Conservation (phyloP, 2,888 invertebrate species). For the Hyppa rectilinea region DNA sequence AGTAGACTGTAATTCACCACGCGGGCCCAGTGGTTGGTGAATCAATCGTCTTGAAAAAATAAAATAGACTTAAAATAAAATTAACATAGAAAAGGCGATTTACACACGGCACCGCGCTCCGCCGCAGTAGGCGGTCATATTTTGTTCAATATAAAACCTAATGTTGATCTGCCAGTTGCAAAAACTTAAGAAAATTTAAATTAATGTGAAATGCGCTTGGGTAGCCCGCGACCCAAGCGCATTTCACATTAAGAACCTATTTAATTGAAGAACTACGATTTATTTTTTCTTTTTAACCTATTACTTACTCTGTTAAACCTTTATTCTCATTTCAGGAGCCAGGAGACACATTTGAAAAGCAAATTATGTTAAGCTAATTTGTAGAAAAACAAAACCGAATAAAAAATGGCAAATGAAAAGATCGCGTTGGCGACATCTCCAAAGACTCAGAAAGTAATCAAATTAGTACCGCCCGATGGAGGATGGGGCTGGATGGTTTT, state of each 20-base stretch:
- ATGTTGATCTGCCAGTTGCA: too few species aligned
- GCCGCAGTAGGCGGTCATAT: too few species aligned
- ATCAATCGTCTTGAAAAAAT: too few species aligned
- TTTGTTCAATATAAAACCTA: too few species aligned
- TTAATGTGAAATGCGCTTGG: too few species aligned
- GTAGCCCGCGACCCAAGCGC: too few species aligned
- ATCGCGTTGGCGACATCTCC: conserved; percentile 69
- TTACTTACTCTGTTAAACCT: neutral
- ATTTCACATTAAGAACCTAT: neutral
- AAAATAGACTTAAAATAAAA: neutral
- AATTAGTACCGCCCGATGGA: conserved; percentile 92
- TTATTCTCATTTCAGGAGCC: conserved; percentile 54
- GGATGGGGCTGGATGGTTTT: conserved; percentile 95
- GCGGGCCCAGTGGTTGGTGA: too few species aligned
- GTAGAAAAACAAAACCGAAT: conserved; percentile 43
- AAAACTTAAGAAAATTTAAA: too few species aligned
- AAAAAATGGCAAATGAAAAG: conserved; percentile 77
- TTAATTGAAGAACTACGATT: neutral
- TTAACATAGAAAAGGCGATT: neutral
- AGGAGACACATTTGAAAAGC: conserved; percentile 6
- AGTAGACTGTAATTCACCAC: too few species aligned
- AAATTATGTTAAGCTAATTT: conserved; percentile 61
- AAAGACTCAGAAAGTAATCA: conserved; percentile 79
- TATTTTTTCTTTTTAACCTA: neutral
- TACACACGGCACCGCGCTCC: too few species aligned